A percentile compares a stretch with the other conserved stretches of the same genome.
phyloP scores from a whole-genome alignment of 2,888 invertebrate genomes.

The Netelia fuscicornis region DNA sequence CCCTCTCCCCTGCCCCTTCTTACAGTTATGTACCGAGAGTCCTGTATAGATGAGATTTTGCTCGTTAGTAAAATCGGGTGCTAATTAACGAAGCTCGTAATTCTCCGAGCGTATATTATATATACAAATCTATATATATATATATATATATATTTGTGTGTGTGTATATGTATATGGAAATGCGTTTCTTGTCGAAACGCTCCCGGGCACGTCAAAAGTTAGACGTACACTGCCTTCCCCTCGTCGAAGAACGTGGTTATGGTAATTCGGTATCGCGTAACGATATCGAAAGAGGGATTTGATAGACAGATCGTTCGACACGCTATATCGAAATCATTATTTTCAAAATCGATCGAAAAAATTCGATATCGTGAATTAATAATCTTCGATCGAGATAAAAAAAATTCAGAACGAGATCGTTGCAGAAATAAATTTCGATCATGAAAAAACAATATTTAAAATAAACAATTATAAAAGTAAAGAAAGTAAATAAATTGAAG shows the following conservation, averaged over 20 bases:
- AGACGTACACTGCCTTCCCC: slow-evolving; percentile 17
- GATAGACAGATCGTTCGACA: not conserved
- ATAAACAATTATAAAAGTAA: not conserved
- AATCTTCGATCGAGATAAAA: no score
- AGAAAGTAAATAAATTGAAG: not conserved
- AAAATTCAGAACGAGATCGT: no score
- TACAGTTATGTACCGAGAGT: not conserved
- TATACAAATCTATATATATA: not conserved
- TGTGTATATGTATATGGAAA: not conserved
- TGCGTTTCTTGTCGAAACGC: not conserved
- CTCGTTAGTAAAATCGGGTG: slow-evolving; percentile 38
- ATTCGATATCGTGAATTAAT: no score
- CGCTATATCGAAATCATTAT: no score
- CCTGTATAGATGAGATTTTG: slow-evolving; percentile 18
- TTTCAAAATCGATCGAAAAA: no score
- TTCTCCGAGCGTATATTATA: not conserved
- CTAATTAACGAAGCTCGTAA: slow-evolving; percentile 31
- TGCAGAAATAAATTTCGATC: not conserved
- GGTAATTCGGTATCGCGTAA: slow-evolving; percentile 27
- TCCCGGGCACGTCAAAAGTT: slow-evolving; percentile 33
- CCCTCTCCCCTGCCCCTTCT: slow-evolving; percentile 7
- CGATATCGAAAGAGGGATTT: not conserved
- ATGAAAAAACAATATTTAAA: no score
- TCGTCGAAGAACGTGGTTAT: not conserved
- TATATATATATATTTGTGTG: not conserved